Evolutionary conservation across 2,888 invertebrate species (phyloP).

Genomic region (Notocelia uddmanniana): DNA sequence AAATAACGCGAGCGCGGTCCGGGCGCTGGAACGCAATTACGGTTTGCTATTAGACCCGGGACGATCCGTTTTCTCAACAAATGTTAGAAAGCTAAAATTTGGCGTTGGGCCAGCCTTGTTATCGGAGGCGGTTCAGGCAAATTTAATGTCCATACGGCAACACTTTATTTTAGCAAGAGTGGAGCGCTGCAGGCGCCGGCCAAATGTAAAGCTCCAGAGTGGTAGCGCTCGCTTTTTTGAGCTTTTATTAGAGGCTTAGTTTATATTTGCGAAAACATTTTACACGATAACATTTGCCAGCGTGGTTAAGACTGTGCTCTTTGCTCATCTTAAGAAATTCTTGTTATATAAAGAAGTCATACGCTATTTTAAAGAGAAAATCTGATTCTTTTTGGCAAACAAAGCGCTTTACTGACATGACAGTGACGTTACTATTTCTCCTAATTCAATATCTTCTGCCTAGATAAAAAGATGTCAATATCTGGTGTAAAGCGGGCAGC

Average conservation of each 20-base stretch:
- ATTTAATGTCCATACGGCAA: slow-evolving; percentile 43
- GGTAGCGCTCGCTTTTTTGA: slow-evolving; percentile 20
- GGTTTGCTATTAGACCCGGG: slow-evolving; percentile 48
- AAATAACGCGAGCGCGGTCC: slow-evolving; percentile 37
- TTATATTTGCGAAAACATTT: slow-evolving; percentile 25
- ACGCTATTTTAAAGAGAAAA: neutral
- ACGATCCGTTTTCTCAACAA: slow-evolving; percentile 50
- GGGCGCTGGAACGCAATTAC: slow-evolving; percentile 57
- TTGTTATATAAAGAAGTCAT: neutral
- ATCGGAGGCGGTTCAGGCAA: slow-evolving; percentile 44
- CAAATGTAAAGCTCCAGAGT: slow-evolving; percentile 32
- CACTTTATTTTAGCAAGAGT: slow-evolving; percentile 39
- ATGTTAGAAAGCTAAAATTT: slow-evolving; percentile 44
- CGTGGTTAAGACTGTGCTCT: neutral
- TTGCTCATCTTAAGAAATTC: slow-evolving; percentile 2
- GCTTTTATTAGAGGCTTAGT: slow-evolving; percentile 25
- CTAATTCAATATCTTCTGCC: slow-evolving; percentile 10
- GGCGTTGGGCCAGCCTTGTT: slow-evolving; percentile 48
- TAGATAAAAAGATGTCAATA: slow-evolving; percentile 28
- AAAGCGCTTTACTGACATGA: neutral
- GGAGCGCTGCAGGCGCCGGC: slow-evolving; percentile 29
- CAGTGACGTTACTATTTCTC: neutral
- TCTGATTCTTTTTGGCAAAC: neutral
- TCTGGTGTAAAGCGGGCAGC: slow-evolving; percentile 1
- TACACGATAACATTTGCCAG: slow-evolving; percentile 7